Base-by-base conservation (phyloP, 2,797 vertebrate genomes). In the Betta splendens region DNA sequence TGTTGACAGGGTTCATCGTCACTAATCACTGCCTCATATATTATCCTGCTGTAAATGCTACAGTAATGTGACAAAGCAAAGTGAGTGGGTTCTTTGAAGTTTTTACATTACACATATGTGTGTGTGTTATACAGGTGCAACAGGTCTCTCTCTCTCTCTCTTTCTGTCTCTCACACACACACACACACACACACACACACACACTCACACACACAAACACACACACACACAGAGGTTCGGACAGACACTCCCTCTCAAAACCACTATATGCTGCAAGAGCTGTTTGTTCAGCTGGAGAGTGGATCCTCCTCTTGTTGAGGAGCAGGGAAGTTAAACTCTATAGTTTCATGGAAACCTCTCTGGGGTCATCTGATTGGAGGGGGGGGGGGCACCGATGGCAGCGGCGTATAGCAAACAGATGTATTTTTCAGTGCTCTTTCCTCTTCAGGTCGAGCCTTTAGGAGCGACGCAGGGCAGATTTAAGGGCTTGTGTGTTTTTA, bases 211-310 rank as follows among this genome's bases (percentile, higher is more conserved):
- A 57, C 51, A 42, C 64, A 61, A 43, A 42, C 21, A 12, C 16
- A 29, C 36, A 16, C n/a, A 50, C 11, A 20, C 6, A 37, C 17
- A 5, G 17, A 23, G 1, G 32, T 47, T 56, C 36, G 49, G 53
- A 21, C 37, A 5, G 77, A 79, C 81, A 85, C 85, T 52, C 85
- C 87, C 79, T 61, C 72, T 11, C 46, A 31, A 26, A 48, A 45
- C 54, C 44, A 1, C 66, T 49, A 23, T 28, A 53, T 45, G 42
- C 72, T 59, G 67, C 58, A 42, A n/a, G 25, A 52, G 63, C 57
- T 89, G 85, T 90, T 91, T 90, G 76, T 82, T 87, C 87, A 89
- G 91, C 88, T 91, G 88, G 58, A 56, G 48, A 40, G 18, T 21
- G 33, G 63, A 72, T 84, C 76, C 72, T 87, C 81, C 72, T 81